Conservation (phyloP, 2,888 invertebrate genomes). For the Labia minor region DNA sequence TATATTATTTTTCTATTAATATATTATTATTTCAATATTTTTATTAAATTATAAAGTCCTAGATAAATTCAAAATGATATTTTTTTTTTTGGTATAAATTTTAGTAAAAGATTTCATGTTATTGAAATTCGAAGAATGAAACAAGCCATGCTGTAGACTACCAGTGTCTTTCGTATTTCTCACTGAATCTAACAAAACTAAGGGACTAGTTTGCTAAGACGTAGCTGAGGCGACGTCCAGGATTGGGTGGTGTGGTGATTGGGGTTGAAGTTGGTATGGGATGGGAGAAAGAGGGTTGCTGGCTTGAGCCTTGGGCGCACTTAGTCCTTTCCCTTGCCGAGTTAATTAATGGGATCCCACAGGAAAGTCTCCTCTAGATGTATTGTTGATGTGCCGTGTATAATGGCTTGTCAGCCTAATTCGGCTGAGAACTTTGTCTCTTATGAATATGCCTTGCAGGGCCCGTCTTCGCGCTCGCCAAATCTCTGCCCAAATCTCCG, state of each 20-base stretch:
- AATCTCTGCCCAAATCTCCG: conserved; percentile 5
- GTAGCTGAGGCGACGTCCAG: not conserved
- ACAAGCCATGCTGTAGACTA: too few relatives aligned
- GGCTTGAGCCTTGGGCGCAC: conserved; percentile 5
- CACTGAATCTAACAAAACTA: too few relatives aligned
- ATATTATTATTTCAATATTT: too few relatives aligned
- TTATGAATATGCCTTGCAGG: conserved; percentile 13
- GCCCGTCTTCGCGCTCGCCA: conserved; percentile 13
- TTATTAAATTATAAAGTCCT: too few relatives aligned
- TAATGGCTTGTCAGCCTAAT: conserved; percentile 13
- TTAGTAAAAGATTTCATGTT: too few relatives aligned
- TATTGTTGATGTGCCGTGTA: conserved; percentile 13
- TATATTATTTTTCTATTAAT: too few relatives aligned
- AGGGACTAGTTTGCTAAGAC: too few relatives aligned
- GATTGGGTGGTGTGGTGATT: not conserved
- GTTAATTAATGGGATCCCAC: conserved; percentile 13
- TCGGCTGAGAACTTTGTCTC: conserved; percentile 13
- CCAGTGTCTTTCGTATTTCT: too few relatives aligned
- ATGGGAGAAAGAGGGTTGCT: not conserved
- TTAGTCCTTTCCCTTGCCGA: conserved; percentile 6
- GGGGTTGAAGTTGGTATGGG: too few relatives aligned
- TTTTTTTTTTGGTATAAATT: too few relatives aligned
- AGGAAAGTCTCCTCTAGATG: conserved; percentile 6
- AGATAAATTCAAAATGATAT: too few relatives aligned
- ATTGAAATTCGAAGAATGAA: too few relatives aligned